Conservation (phyloP, 2,888 invertebrate genomes). For the Dermolepida albohirtum region DNA sequence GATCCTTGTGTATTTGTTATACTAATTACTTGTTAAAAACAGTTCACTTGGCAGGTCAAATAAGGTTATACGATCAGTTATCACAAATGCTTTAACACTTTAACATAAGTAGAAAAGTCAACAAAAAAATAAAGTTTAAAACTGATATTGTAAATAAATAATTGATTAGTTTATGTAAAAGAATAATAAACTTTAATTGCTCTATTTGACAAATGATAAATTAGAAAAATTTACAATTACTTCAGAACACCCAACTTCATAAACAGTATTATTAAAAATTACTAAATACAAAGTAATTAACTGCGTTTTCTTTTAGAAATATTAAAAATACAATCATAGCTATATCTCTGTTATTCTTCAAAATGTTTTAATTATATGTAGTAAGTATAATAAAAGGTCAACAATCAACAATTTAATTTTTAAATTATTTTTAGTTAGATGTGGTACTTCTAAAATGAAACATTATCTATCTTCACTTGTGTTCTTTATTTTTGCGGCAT, state of each 20-base stretch:
- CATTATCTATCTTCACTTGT: conserved; percentile 5
- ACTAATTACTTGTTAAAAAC: conserved; percentile 53
- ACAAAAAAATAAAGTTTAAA: conserved; percentile 22
- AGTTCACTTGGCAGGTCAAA: conserved; percentile 61
- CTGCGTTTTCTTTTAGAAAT: neutral
- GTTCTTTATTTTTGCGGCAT: conserved; percentile 9
- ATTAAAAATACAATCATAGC: too few relatives aligned
- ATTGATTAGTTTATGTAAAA: conserved; percentile 33
- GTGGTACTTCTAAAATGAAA: too few relatives aligned
- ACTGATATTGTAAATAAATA: conserved; percentile 34
- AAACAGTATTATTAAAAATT: neutral
- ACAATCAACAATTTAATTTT: too few relatives aligned
- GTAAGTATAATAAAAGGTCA: too few relatives aligned
- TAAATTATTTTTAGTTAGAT: too few relatives aligned
- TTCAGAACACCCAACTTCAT: conserved; percentile 42
- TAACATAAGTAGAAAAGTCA: conserved; percentile 17
- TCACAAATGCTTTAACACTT: conserved; percentile 24
- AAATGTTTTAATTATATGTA: too few relatives aligned
- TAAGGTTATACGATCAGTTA: conserved; percentile 59
- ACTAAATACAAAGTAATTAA: too few relatives aligned
- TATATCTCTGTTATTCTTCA: too few relatives aligned
- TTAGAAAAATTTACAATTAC: conserved; percentile 48
- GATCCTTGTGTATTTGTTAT: conserved; percentile 30
- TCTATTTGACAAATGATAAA: conserved; percentile 60
- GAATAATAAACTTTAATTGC: conserved; percentile 49